These are phyloP conservation scores for Dryobotodes eremita DNA, from an alignment of 2,888 invertebrate species.

Conservation along the genomic window DNA sequence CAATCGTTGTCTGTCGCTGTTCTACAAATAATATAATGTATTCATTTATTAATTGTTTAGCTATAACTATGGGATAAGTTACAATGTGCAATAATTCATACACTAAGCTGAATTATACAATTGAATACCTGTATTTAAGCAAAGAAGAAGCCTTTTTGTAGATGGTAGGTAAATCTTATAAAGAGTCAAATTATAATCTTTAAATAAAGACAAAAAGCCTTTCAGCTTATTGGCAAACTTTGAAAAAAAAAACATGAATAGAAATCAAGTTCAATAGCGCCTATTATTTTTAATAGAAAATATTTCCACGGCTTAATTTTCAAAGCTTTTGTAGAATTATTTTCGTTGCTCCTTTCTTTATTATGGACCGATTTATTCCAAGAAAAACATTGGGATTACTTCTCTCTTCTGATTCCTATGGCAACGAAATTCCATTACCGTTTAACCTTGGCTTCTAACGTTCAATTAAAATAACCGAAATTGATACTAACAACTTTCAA, in stretches of 20 bases:
- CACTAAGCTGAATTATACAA: background rate
- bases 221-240: background rate
- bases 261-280: background rate
- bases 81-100: background rate
- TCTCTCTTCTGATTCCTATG: constrained; percentile 32
- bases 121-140: background rate
- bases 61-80: background rate
- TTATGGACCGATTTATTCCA: constrained; percentile 20
- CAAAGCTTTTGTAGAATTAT: constrained; percentile 19
- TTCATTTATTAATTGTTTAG: constrained; percentile 10
- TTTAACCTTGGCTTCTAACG: constrained; percentile 11
- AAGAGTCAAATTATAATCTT: background rate
- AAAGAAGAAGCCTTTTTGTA: background rate
- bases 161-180: background rate
- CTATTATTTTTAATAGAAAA: constrained; percentile 8
- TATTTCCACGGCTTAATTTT: background rate
- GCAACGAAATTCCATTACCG: constrained; percentile 41
- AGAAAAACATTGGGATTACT: constrained; percentile 32
- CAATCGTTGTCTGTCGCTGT: constrained; percentile 1
- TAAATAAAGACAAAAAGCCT: background rate
- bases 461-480: constrained; percentile 10
- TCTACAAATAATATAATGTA: background rate
- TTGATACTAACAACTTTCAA: constrained; percentile 1
- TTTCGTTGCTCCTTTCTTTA: constrained; percentile 8
- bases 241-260: constrained; percentile 1